phyloP scores from a whole-genome alignment of 2,888 invertebrate species.

The Melieria crassipennis region DNA sequence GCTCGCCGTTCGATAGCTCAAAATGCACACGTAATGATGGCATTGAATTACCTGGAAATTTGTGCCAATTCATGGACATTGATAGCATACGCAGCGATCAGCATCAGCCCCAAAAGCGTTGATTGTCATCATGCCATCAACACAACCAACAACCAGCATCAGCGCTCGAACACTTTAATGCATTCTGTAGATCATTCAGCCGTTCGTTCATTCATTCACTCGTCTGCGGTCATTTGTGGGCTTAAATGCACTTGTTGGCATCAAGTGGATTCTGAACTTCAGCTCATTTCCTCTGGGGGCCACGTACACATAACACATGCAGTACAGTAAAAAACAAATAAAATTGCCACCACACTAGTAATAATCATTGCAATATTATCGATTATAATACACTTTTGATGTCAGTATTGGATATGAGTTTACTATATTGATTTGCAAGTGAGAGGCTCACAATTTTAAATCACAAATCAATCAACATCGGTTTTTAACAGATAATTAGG shows the following conservation, averaged over 20 bases:
- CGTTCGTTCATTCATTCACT: conserved; percentile 37
- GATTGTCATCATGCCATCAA: conserved; percentile 36
- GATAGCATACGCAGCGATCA: conserved; percentile 13
- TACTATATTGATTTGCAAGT: too few relatives aligned
- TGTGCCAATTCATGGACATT: conserved; percentile 23
- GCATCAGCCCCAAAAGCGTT: conserved; percentile 12
- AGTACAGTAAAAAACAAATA: too few relatives aligned
- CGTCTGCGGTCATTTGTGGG: conserved; percentile 59
- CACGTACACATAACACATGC: background rate
- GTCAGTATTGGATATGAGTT: too few relatives aligned
- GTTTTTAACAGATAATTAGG: too few relatives aligned
- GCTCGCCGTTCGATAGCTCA: conserved; percentile 6
- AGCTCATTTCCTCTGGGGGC: conserved; percentile 52
- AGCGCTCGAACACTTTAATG: background rate
- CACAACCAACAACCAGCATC: background rate
- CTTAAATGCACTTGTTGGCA: conserved; percentile 57
- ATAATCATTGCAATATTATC: too few relatives aligned
- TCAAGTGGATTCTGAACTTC: conserved; percentile 56
- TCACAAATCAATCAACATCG: too few relatives aligned
- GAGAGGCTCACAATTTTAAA: too few relatives aligned
- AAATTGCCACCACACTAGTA: too few relatives aligned
- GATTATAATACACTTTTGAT: too few relatives aligned
- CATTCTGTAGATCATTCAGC: conserved; percentile 35
- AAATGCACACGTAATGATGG: conserved; percentile 10
- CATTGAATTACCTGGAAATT: conserved; percentile 40